These are phyloP conservation scores for Eurosta solidaginis DNA, from an alignment of 1,140 invertebrate genomes.

Conservation along the genomic window DNA sequence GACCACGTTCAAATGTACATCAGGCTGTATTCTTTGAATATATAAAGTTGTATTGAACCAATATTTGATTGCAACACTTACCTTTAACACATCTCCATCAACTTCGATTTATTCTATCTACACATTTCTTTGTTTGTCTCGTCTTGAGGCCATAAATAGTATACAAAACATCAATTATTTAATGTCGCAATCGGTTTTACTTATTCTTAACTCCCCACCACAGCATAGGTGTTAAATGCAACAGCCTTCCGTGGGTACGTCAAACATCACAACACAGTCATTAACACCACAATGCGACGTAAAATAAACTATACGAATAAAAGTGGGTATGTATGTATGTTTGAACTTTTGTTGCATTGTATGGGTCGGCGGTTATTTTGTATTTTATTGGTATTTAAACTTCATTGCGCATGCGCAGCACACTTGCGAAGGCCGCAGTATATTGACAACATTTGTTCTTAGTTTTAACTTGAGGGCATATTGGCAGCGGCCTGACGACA, in stretches of 20 bases:
- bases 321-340: not conserved
- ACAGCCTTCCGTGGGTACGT: not conserved
- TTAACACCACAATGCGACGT: not conserved
- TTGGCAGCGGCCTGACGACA: not conserved
- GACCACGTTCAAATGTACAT: too few species aligned
- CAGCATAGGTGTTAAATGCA: conserved; percentile 9
- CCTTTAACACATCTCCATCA: not conserved
- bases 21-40: not conserved
- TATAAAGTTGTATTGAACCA: not conserved
- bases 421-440: conserved; percentile 28
- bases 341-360: too few species aligned
- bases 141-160: not conserved
- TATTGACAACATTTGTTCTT: not conserved
- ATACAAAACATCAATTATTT: not conserved
- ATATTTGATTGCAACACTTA: not conserved
- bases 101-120: not conserved
- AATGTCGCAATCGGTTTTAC: not conserved
- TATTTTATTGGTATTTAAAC: not conserved
- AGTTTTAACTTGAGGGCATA: not conserved
- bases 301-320: not conserved
- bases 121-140: not conserved
- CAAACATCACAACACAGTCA: not conserved
- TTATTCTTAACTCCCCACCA: conserved; percentile 3
- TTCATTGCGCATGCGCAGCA: conserved; percentile 27
- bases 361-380: not conserved